Evolutionary conservation across 1,140 invertebrate species (phyloP).

Genomic region (Oscheius sp.): DNA sequence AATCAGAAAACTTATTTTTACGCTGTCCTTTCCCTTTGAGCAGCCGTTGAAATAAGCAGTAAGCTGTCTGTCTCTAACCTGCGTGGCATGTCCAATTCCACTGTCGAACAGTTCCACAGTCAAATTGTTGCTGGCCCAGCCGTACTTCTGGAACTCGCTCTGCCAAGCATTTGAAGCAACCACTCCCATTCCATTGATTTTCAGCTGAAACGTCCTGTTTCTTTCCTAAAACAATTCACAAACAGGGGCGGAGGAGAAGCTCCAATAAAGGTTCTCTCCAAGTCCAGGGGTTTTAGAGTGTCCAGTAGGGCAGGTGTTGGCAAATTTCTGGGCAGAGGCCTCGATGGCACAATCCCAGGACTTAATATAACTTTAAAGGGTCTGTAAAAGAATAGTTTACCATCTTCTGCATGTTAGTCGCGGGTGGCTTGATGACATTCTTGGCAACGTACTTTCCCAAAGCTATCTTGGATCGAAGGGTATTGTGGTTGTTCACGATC

Average conservation of each 20-base stretch:
- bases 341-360: not conserved
- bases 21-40: too few species aligned
- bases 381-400: not conserved
- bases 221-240: not conserved
- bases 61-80: too few species aligned
- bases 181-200: not conserved
- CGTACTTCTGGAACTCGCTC: slow-evolving; percentile 19
- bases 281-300: not conserved
- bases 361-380: not conserved
- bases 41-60: too few species aligned
- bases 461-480: slow-evolving; percentile 10
- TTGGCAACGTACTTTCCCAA: slow-evolving; percentile 18
- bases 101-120: not conserved
- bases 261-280: slow-evolving; percentile 28
- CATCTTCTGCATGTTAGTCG: slow-evolving; percentile 14
- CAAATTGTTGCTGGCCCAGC: slow-evolving; percentile 5
- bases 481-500: slow-evolving; percentile 17
- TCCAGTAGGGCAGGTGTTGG: slow-evolving; percentile 10
- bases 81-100: slow-evolving; percentile 22
- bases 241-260: not conserved
- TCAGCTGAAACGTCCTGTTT: not conserved
- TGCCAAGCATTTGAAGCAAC: slow-evolving; percentile 10
- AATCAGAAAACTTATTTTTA: too few species aligned
- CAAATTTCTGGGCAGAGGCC: slow-evolving; percentile 14
- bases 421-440: slow-evolving; percentile 1